These are phyloP conservation scores for Zaprionus vittiger DNA, from an alignment of 1,140 invertebrate species.

Conservation along the genomic window DNA sequence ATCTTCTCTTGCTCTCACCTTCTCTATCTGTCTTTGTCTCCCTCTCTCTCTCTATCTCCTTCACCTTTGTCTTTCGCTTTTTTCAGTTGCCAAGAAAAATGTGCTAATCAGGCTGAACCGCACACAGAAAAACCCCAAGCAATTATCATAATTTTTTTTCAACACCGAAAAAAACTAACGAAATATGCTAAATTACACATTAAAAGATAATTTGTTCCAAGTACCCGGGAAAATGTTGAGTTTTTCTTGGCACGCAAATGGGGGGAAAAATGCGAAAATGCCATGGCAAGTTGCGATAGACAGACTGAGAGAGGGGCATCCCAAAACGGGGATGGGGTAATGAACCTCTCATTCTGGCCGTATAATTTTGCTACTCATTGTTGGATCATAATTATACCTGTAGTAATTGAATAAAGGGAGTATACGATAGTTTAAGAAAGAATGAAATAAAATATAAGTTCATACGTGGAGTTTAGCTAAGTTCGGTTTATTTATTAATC, in stretches of 20 bases:
- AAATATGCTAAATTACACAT: constrained; percentile 68
- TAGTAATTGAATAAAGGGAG: not conserved
- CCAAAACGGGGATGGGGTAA: not conserved
- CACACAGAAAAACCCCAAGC: constrained; percentile 9
- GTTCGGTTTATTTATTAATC: too few relatives aligned
- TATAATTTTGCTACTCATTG: constrained; percentile 9
- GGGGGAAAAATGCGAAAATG: constrained; percentile 28
- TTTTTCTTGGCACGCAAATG: constrained; percentile 63
- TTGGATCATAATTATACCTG: constrained; percentile 10
- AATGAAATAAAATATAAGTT: not conserved
- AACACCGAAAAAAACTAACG: constrained; percentile 34
- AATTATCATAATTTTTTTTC: constrained; percentile 65
- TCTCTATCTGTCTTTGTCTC: not conserved
- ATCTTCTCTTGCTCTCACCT: too few relatives aligned
- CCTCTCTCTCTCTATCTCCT: not conserved
- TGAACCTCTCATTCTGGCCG: not conserved
- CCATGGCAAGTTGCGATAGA: constrained; percentile 2
- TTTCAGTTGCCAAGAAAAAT: not conserved
- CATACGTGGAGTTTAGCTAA: too few relatives aligned
- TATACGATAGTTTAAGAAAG: not conserved
- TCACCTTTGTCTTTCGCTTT: not conserved
- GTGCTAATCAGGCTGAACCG: constrained; percentile 27
- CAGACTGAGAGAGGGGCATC: not conserved
- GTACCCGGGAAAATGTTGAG: constrained; percentile 28
- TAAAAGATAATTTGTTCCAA: constrained; percentile 58